Evolutionary conservation across 2,888 invertebrate genomes (phyloP).

Genomic region (Scelioninae gen. 2): DNA sequence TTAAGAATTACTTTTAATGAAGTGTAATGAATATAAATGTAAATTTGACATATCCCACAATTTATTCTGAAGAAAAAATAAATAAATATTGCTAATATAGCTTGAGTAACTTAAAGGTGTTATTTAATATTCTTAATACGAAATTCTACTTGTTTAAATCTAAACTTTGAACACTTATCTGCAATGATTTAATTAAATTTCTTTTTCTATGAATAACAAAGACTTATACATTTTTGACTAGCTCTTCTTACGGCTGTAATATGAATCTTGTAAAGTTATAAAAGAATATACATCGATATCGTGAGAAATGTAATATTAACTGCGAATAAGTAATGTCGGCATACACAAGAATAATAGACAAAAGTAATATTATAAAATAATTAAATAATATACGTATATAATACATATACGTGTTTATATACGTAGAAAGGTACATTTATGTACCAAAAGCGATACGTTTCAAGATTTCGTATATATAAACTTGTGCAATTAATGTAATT

Average conservation of each 20-base stretch:
- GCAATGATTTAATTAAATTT: background rate
- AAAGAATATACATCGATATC: conserved; percentile 17
- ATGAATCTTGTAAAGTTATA: conserved; percentile 11
- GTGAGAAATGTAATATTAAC: conserved; percentile 15
- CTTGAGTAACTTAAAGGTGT: too few relatives aligned
- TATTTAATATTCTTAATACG: too few relatives aligned
- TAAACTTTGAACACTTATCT: too few relatives aligned
- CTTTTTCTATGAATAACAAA: background rate
- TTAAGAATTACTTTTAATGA: too few relatives aligned
- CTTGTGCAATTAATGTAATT: conserved; percentile 24
- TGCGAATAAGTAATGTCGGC: conserved; percentile 10
- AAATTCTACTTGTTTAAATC: too few relatives aligned
- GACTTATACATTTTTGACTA: background rate
- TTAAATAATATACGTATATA: conserved; percentile 27
- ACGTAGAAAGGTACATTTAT: conserved; percentile 21
- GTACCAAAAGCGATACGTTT: conserved; percentile 33
- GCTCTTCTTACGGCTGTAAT: conserved; percentile 15
- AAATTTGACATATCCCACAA: too few relatives aligned
- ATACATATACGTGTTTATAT: too few relatives aligned
- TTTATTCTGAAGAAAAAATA: too few relatives aligned
- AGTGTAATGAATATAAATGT: too few relatives aligned
- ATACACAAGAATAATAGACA: conserved; percentile 7
- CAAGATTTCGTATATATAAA: conserved; percentile 24
- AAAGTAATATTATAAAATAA: conserved; percentile 24
- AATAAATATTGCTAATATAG: too few relatives aligned